phyloP scores from a whole-genome alignment of 2,113 vertebrate species.

The Vulpes lagopus region DNA sequence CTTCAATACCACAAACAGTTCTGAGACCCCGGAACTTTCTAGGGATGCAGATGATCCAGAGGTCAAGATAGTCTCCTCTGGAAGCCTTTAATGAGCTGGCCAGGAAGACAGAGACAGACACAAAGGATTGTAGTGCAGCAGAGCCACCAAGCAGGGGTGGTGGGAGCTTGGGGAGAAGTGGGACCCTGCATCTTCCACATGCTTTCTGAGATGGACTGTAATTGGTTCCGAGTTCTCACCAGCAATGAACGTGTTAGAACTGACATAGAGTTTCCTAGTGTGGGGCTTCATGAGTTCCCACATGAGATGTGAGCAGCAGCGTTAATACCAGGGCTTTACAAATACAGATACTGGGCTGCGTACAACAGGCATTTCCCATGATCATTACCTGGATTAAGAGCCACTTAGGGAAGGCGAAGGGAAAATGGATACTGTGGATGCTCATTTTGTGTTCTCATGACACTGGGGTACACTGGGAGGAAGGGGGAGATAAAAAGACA shows the following conservation, averaged over 20 bases:
- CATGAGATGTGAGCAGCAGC: too few species aligned
- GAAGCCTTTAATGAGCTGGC: background rate
- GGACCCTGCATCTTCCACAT: too few species aligned
- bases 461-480: background rate
- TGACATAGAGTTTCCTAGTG: background rate
- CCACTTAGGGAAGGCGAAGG: background rate
- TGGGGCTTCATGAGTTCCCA: background rate
- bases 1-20: background rate
- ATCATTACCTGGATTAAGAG: background rate
- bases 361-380: background rate
- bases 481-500: background rate
- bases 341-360: background rate
- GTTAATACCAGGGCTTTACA: background rate
- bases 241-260: too few species aligned
- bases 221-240: background rate
- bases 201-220: background rate
- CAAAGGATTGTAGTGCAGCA: background rate
- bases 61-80: background rate
- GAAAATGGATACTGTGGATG: background rate
- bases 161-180: fast-evolving
- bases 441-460: background rate
- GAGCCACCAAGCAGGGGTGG: fast-evolving
- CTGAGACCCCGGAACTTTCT: background rate
- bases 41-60: fast-evolving
- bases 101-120: background rate